Evolutionary conservation across 1,140 invertebrate species (phyloP).

Genomic region (Aphidius gifuensis): DNA sequence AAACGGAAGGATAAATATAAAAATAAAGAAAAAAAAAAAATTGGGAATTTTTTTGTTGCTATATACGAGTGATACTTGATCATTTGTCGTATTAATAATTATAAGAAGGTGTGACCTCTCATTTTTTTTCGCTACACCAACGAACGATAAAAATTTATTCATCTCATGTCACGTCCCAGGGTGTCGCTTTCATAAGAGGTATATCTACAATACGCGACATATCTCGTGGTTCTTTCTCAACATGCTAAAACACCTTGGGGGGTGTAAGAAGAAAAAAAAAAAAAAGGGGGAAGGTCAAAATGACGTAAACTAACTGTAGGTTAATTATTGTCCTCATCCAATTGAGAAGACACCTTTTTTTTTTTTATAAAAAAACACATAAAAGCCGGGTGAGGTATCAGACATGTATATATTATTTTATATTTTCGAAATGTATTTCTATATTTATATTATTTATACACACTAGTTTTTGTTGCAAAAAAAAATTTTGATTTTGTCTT

Average conservation of each 20-base stretch:
- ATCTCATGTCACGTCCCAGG: constrained; percentile 33
- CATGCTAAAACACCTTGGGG: constrained; percentile 1
- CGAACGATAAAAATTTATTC: constrained; percentile 40
- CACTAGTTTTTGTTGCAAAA: too few relatives aligned
- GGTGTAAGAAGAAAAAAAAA: background rate
- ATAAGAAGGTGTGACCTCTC: constrained; percentile 49
- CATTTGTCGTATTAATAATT: constrained; percentile 52
- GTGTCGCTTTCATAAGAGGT: constrained; percentile 24
- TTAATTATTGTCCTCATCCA: constrained; percentile 46
- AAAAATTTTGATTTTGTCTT: too few relatives aligned
- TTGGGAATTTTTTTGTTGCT: background rate
- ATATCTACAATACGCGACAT: constrained; percentile 13
- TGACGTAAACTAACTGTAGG: constrained; percentile 48
- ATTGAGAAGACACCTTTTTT: constrained; percentile 6
- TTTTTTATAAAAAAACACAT: too few relatives aligned
- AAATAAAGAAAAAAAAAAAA: constrained; percentile 12
- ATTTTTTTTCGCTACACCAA: constrained; percentile 39
- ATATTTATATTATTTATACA: too few relatives aligned
- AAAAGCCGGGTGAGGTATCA: too few relatives aligned
- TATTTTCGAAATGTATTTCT: too few relatives aligned
- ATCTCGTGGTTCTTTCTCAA: constrained; percentile 13
- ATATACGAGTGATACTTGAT: constrained; percentile 32
- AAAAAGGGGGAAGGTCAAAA: constrained; percentile 25
- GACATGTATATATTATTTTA: too few relatives aligned
- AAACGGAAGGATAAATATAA: background rate